Evolutionary conservation across 2,888 invertebrate genomes (phyloP), one percentile per base, ranked within the genome.

Genomic region (Onthophagus sagittarius): DNA sequence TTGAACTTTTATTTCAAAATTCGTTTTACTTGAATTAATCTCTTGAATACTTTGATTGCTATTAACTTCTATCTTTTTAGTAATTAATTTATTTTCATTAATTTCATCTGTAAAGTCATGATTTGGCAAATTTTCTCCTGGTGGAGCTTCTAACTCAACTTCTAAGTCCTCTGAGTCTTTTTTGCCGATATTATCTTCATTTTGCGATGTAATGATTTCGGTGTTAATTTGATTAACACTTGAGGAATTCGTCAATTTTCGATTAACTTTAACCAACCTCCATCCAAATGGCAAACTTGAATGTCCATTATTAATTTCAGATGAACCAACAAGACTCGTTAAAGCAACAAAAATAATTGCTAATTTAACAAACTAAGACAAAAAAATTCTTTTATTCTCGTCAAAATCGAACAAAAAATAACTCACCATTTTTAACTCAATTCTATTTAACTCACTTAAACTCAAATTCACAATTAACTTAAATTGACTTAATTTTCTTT

Each of bases 211-310:
- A 23, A 13, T 67, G 3, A 67, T 31, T n/a, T 67, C 67, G 23
- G 6, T 31, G 15, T 15, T 23, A 67, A 23, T 23, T 67, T 67
- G 7, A n/a, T 15, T n/a, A n/a, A 23, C 9, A 31, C n/a, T 32
- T 6, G 15, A 3, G 2, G 15, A n/a, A 23, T 15, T 67, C 23
- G 32, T n/a, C 31, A 23, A 32, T 32, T n/a, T 67, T 13, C 32
- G 23, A 6, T 67, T 67, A 7, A 67, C 13, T 31, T 32, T 15
- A 7, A 32, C 67, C 31, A 67, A 67, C 11, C n/a, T 67, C 67
- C 67, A 67, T n/a, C 67, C 67, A 23, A 67, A 67, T 67, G 67
- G 67, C n/a, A 67, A 15, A 23, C 9, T 67, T 67, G 67, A 23
- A 67, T 67, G 67, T 15, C 23, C 67, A 67, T 67, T 67, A 32